Evolutionary conservation across 2,888 invertebrate species (phyloP).

Genomic region (Philereme transversata): DNA sequence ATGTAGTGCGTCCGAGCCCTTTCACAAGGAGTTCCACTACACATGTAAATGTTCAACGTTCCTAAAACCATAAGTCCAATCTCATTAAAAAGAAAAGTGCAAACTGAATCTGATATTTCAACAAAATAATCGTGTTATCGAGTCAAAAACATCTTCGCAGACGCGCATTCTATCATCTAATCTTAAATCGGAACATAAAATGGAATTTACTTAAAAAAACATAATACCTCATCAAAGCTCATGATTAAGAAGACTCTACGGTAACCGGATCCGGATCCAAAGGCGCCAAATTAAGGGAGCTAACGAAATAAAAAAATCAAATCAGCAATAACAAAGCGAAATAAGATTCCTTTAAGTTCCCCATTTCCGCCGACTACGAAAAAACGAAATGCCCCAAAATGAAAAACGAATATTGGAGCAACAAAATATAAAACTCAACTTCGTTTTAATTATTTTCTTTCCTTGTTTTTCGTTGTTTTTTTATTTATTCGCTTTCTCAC

Average conservation of each 20-base stretch:
- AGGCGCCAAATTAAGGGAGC: conserved; percentile 29
- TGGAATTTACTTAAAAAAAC: conserved; percentile 4
- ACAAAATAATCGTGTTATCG: too few species aligned
- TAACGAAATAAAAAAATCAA: conserved; percentile 37
- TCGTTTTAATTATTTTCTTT: conserved; percentile 66
- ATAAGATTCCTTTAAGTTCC: conserved; percentile 41
- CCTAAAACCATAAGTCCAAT: too few species aligned
- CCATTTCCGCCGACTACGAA: conserved; percentile 35
- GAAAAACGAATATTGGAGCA: conserved; percentile 41
- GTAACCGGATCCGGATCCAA: conserved; percentile 23
- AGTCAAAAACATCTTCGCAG: background rate
- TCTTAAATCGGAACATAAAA: conserved; percentile 2
- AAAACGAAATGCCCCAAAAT: conserved; percentile 31
- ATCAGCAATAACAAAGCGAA: conserved; percentile 35
- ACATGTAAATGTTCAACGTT: too few species aligned
- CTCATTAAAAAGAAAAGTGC: too few species aligned
- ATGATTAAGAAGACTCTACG: conserved; percentile 26
- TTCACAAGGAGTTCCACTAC: too few species aligned
- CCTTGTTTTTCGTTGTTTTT: conserved; percentile 50
- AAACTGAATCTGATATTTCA: too few species aligned
- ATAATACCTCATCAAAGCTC: conserved; percentile 26
- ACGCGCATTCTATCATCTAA: background rate
- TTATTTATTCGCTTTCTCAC: conserved; percentile 54
- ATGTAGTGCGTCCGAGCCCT: too few species aligned
- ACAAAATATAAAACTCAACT: conserved; percentile 52